Percentiles rank a stretch among this genome's conserved stretches.
phyloP scores from a whole-genome alignment of 2,797 vertebrate genomes.

The Acanthiza pusilla region DNA sequence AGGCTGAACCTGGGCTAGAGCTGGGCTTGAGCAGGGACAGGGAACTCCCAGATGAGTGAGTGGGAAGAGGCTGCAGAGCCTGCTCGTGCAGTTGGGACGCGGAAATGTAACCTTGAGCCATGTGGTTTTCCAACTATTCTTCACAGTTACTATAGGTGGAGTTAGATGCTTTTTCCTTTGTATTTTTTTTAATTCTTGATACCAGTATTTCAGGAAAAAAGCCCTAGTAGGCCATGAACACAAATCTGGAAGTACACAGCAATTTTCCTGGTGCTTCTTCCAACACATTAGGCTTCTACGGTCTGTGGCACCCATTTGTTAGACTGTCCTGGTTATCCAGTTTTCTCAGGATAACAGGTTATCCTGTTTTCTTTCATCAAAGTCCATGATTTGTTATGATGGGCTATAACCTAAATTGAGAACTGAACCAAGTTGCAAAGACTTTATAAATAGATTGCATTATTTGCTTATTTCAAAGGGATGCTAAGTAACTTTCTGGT shows the following conservation, averaged over 20 bases:
- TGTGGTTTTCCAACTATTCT: neutral
- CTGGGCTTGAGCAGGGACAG: neutral
- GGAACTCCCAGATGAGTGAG: neutral
- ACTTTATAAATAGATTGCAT: neutral
- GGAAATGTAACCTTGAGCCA: fast-evolving
- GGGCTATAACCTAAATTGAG: neutral
- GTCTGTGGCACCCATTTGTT: neutral
- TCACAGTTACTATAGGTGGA: neutral
- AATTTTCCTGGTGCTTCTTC: neutral
- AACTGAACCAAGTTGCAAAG: neutral
- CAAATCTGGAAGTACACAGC: neutral
- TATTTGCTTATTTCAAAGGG: neutral
- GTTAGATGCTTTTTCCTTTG: neutral
- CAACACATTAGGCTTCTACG: neutral
- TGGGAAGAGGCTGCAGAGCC: neutral
- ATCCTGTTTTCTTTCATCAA: neutral
- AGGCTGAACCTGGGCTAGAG: neutral
- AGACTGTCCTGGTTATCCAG: neutral
- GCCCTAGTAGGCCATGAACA: neutral
- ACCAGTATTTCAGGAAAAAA: neutral
- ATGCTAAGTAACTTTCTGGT: neutral
- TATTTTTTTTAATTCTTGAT: neutral
- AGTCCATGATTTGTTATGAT: neutral
- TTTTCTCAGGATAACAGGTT: neutral
- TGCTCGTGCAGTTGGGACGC: neutral